Evolutionary conservation across 1,140 invertebrate genomes (phyloP).

Genomic region (Neocloeon triangulifer): DNA sequence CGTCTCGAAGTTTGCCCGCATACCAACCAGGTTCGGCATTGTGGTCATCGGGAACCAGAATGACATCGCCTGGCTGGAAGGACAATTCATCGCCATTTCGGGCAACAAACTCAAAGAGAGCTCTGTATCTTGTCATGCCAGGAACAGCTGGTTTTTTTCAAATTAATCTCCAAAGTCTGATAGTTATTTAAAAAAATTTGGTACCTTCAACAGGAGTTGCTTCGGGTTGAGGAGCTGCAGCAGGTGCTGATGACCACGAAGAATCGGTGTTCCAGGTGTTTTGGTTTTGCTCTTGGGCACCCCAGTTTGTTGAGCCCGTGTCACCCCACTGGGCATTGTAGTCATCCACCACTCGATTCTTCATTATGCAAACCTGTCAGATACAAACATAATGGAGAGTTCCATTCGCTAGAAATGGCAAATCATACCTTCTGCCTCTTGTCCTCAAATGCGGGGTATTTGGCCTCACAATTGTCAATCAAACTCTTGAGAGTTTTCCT

Average conservation of each 20-base stretch:
- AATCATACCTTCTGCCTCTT: conserved; percentile 22
- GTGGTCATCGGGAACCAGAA: conserved; percentile 63
- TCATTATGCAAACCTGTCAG: conserved; percentile 24
- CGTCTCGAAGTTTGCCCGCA: conserved; percentile 68
- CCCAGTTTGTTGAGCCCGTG: conserved; percentile 13
- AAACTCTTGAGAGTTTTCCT: conserved; percentile 32
- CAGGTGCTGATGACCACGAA: conserved; percentile 8
- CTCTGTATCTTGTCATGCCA: conserved; percentile 53
- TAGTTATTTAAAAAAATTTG: neutral
- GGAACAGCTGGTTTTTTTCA: conserved; percentile 11
- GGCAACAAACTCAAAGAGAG: conserved; percentile 83
- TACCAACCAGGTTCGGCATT: conserved; percentile 93
- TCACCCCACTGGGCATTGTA: conserved; percentile 15
- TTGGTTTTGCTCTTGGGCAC: conserved; percentile 8
- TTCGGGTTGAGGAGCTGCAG: conserved; percentile 5
- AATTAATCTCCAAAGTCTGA: neutral
- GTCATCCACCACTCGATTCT: conserved; percentile 15
- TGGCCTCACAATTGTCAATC: conserved; percentile 27
- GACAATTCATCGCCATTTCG: conserved; percentile 84
- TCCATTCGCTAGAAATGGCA: too few relatives aligned
- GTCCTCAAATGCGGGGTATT: conserved; percentile 32
- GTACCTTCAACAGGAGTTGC: neutral
- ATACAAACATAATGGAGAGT: too few relatives aligned
- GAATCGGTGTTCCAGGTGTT: conserved; percentile 7
- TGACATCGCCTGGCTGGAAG: conserved; percentile 82